Conservation (phyloP, 1,140 invertebrate genomes). For the Drosophila nasuta region DNA sequence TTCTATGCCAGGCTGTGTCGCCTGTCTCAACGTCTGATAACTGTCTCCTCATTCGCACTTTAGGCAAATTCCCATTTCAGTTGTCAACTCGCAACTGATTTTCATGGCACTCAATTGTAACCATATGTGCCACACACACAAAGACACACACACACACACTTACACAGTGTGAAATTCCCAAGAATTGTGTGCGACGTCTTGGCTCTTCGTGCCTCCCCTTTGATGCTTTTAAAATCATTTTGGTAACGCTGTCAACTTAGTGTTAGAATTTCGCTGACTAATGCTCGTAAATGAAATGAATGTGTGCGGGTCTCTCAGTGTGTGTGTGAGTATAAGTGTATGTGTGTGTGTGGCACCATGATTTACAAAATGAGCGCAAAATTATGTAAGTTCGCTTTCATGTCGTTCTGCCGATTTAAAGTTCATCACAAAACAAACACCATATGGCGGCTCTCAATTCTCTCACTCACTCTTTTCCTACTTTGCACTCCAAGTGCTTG, state of each 20-base stretch:
- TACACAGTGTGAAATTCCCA: conserved; percentile 49
- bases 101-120: conserved; percentile 43
- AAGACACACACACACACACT: conserved; percentile 35
- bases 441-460: conserved; percentile 2
- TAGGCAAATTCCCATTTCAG: conserved; percentile 41
- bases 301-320: conserved; percentile 9
- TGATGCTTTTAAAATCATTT: conserved; percentile 38
- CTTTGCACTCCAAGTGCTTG: not conserved
- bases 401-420: conserved; percentile 11
- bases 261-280: conserved; percentile 56
- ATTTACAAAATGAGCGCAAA: conserved; percentile 20
- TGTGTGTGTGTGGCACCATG: conserved; percentile 43
- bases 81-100: conserved; percentile 55
- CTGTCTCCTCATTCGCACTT: conserved; percentile 61
- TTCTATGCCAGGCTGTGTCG: conserved; percentile 34
- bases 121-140: conserved; percentile 53
- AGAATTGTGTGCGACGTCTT: conserved; percentile 44
- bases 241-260: conserved; percentile 50
- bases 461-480: not conserved
- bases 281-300: conserved; percentile 31
- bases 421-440: conserved; percentile 3
- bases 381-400: conserved; percentile 1
- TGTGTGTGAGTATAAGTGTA: conserved; percentile 10
- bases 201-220: not conserved
- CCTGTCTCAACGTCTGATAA: conserved; percentile 21